Evolutionary conservation across 2,888 invertebrate genomes (phyloP), one percentile per base, ranked within the genome.

Genomic region (Leuctra nigra): DNA sequence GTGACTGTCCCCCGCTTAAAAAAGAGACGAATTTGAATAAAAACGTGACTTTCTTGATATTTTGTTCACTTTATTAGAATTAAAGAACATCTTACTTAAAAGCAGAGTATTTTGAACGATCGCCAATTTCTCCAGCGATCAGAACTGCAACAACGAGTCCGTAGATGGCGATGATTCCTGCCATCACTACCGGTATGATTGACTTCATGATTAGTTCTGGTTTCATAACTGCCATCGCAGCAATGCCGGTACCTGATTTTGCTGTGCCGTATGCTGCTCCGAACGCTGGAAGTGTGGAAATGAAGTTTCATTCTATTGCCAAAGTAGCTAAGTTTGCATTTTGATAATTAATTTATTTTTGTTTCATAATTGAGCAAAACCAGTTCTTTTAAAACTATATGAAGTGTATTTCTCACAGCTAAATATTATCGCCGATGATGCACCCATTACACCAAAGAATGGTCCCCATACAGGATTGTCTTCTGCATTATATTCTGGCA

Each of bases 141-240:
- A 82, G 75, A 47, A 80, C 81, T 59, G 81, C 77, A 22, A 82
- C 80, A 56, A 83, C 82, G 53, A 83, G 72, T 46, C 82, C 82
- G 67, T 82, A 82, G 67, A 82, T 82, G 65, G 79, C 82, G 59
- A 82, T 73, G 67, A 81, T 82, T 75, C 81, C 80, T 57, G 77
- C 75, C 76, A 76, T 76, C 62, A 76, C 74, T 47, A 82, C 80
- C 55, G 82, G 82, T 68, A 82, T 81, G 68, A 83, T 78, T 62
- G 79, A 79, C 68, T 81, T 81, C 81, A 83, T 83, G 67, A 83
- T 81, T 63, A 82, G 70, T 64, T 83, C 82, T 29, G 82, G 82
- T 63, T 79, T 68, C 75, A 81, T 79, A 53, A 82, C 81, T 18
- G 81, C 77, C 81, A 82, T 82, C 56, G 81, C 79, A 13, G 82